Evolutionary conservation across 2,113 vertebrate genomes (phyloP).

Genomic region (Capreolus pygargus): DNA sequence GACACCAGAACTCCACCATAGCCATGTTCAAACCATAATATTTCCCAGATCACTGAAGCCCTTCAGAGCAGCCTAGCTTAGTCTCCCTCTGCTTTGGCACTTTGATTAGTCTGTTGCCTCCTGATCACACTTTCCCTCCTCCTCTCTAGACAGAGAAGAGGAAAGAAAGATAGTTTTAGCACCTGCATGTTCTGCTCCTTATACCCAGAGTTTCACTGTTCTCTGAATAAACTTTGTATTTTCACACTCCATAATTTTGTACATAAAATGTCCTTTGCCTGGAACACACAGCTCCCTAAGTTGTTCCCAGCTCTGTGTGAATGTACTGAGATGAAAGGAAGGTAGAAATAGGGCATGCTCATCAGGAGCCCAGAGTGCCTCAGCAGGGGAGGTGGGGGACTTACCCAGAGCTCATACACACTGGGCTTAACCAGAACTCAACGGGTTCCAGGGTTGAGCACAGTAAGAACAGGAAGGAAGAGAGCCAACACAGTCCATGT

Average conservation of each 20-base stretch:
- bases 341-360: neutral
- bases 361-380: neutral
- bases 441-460: neutral
- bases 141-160: neutral
- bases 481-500: neutral
- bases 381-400: neutral
- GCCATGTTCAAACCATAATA: neutral
- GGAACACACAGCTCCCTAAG: neutral
- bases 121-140: neutral
- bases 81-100: neutral
- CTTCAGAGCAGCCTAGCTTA: neutral
- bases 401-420: neutral
- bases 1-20: neutral
- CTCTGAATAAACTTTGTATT: conserved; percentile 27
- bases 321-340: neutral
- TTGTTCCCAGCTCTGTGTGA: neutral
- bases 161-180: neutral
- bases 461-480: neutral
- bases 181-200: neutral
- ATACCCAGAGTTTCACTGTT: neutral
- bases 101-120: neutral
- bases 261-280: neutral
- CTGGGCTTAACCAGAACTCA: neutral
- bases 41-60: neutral
- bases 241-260: conserved; percentile 18